Base-by-base conservation (phyloP, 2,888 invertebrate genomes). In the Gnatocerus cornutus region DNA sequence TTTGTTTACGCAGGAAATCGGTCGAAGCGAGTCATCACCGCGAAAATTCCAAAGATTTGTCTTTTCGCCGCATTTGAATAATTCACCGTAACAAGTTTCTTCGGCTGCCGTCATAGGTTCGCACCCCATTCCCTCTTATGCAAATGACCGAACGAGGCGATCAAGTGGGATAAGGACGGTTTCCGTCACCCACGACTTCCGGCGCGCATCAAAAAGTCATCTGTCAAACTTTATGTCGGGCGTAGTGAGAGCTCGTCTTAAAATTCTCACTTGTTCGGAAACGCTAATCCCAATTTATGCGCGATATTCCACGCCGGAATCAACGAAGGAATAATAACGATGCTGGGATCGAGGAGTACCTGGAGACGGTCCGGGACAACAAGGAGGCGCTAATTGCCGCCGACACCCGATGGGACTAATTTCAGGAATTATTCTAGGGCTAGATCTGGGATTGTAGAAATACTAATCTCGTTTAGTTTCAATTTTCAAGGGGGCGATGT, bases 281-380 rank as follows among this genome's bases (percentile, higher is more conserved):
- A 48, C 39, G 41, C 62, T 62, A 62, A 62, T 62, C 52, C 64
- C 64, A 27, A 64, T 64, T 64, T 64, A 64, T 64, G 64, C 64
- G 46, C 30, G 61, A 61, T 48, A 61, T 61, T 48, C 61, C 48
- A 30, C 3, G 13, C 62, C 62, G 62, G 37, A 2, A 37, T 37
- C 37, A 37, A 37, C 37, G 8, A 8, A 8, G 37, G 37, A 37
- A 37, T 37, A 37, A 37, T 37, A 37, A 37, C 37, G 37, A 37
- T n/a, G 8, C 37, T n/a, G 37, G 37, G 21, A 21, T 21, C 21
- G 21, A 21, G 21, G 21, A 21, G 2, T 37, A 37, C 37, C 48
- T 48, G 48, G 27, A 48, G 9, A 48, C 48, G 48, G 48, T 48
- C 48, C 48, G 27, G 48, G 48, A 21, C 21, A 21, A 48, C 48